These are phyloP conservation scores for Rhaphigaster nebulosa DNA, from an alignment of 2,888 invertebrate genomes.

Conservation along the genomic window DNA sequence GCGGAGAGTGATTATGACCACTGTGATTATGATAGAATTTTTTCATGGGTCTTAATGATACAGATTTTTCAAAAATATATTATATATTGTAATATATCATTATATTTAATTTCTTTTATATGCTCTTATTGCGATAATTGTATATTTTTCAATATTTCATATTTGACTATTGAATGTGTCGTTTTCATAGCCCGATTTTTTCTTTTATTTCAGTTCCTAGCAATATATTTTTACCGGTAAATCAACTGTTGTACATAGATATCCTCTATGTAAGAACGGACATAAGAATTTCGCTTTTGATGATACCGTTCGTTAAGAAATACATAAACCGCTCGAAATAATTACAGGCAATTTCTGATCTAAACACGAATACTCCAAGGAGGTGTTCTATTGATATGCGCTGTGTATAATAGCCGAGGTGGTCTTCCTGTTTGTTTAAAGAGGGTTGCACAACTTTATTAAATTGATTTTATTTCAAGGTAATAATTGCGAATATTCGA, in stretches of 20 bases:
- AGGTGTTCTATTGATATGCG: background rate
- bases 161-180: no score
- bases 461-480: background rate
- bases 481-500: background rate
- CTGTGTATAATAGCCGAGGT: background rate
- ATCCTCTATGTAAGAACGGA: background rate
- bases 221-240: background rate
- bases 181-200: no score
- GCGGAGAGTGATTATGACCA: no score
- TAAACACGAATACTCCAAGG: background rate
- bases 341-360: background rate
- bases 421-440: slow-evolving; percentile 24
- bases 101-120: no score
- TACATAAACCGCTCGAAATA: background rate
- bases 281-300: background rate
- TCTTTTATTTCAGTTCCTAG: no score
- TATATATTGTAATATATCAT: no score
- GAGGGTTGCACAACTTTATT: slow-evolving; percentile 27
- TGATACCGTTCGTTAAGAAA: background rate
- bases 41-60: no score
- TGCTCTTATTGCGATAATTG: no score
- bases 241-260: background rate
- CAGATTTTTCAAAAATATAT: no score
- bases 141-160: no score
- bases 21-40: no score